Percentiles rank a stretch among this genome's conserved stretches.
Conservation (phyloP, 2,888 invertebrate species). For the Cheilosia vernalis region DNA sequence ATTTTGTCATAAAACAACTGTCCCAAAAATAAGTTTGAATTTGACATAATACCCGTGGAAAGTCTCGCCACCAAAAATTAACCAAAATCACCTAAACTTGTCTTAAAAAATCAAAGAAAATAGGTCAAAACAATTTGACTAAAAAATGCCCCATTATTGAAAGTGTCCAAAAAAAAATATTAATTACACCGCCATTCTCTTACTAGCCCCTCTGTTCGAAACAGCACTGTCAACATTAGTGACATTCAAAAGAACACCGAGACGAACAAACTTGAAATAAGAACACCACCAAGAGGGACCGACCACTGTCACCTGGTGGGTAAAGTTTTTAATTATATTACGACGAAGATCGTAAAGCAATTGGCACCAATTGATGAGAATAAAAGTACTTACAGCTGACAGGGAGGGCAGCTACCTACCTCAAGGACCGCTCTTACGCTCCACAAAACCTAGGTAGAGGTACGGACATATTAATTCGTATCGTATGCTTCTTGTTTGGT, state of each 20-base stretch:
- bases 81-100: too few species aligned
- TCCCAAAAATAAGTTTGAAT: too few species aligned
- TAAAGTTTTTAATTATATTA: constrained; percentile 72
- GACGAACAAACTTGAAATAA: background rate
- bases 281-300: background rate
- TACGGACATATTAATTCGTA: constrained; percentile 41
- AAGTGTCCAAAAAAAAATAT: too few species aligned
- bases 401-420: background rate
- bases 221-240: background rate
- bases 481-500: background rate
- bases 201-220: constrained; percentile 6
- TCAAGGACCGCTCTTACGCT: background rate
- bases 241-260: constrained; percentile 24
- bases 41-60: too few species aligned
- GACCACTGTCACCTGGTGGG: constrained; percentile 37
- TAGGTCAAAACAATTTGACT: too few species aligned
- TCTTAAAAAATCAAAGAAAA: too few species aligned
- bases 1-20: too few species aligned
- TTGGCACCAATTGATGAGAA: constrained; percentile 64
- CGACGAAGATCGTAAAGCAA: constrained; percentile 67
- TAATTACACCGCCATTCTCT: background rate
- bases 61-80: too few species aligned
- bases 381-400: background rate
- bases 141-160: too few species aligned
- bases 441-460: background rate